Conservation (phyloP, 2,113 vertebrate genomes). For the Lichenostomus cassidix region DNA sequence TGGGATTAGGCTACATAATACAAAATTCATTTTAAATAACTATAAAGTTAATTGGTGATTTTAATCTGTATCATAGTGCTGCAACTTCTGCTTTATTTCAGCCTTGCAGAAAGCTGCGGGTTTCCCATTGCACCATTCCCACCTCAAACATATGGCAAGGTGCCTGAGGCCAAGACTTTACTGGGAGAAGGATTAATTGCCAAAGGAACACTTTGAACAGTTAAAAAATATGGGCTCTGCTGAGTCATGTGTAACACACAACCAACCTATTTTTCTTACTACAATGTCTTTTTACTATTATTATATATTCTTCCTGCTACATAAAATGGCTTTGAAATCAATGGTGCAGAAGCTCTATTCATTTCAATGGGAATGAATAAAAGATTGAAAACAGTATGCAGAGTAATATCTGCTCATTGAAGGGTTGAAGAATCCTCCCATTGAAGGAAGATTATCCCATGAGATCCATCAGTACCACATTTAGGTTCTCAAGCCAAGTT, state of each 20-base stretch:
- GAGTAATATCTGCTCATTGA: background rate
- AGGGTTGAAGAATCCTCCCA: background rate
- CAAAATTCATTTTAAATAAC: background rate
- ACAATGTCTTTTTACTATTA: background rate
- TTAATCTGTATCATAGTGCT: background rate
- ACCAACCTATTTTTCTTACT: background rate
- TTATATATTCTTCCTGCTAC: background rate
- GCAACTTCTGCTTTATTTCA: background rate
- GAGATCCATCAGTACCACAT: background rate
- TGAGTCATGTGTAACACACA: constrained; percentile 13
- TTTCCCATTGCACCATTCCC: background rate
- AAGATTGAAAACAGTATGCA: background rate
- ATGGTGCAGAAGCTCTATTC: background rate
- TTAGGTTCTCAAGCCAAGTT: background rate
- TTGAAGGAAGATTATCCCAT: background rate
- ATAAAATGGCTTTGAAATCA: background rate
- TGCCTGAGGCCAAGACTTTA: background rate
- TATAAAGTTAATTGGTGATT: background rate
- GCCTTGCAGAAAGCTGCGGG: background rate
- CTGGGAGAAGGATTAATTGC: background rate
- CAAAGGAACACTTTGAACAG: background rate
- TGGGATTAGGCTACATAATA: background rate
- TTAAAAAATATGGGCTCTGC: constrained; percentile 4
- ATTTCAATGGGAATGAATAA: background rate
- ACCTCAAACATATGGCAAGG: background rate